Conservation (phyloP, 2,113 vertebrate genomes). For the Alouatta palliata region DNA sequence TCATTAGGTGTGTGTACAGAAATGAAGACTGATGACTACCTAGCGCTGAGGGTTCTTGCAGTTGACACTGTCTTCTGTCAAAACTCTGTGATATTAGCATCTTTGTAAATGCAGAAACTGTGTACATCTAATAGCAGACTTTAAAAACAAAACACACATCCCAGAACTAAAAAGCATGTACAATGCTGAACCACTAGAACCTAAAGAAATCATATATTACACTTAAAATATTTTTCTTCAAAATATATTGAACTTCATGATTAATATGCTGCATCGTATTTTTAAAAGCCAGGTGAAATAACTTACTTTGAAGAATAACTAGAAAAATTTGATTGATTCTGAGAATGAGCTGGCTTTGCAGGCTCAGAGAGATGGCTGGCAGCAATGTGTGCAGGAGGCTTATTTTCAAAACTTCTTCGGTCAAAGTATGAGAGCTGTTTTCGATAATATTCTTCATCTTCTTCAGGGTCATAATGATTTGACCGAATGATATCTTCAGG, state of each 20-base stretch:
- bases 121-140: not conserved
- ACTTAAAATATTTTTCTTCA: not conserved
- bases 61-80: not conserved
- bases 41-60: not conserved
- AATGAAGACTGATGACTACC: not conserved
- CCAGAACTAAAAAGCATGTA: not conserved
- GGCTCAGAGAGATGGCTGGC: conserved; percentile 91
- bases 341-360: conserved; percentile 87
- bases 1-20: not conserved
- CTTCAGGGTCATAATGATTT: conserved; percentile 95
- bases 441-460: conserved; percentile 97
- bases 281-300: not conserved
- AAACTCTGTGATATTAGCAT: not conserved
- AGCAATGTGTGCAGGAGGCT: conserved; percentile 87
- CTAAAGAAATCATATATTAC: not conserved
- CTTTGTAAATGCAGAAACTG: not conserved
- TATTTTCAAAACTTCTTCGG: conserved; percentile 94
- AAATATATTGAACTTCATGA: not conserved
- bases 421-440: conserved; percentile 98
- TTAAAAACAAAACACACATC: not conserved
- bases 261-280: not conserved
- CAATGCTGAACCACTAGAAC: not conserved
- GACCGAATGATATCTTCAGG: conserved; percentile 92
- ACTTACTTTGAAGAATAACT: conserved; percentile 91
- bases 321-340: conserved; percentile 90